Evolutionary conservation across 2,113 vertebrate species (phyloP).

Genomic region (Trematocara marginatum): DNA sequence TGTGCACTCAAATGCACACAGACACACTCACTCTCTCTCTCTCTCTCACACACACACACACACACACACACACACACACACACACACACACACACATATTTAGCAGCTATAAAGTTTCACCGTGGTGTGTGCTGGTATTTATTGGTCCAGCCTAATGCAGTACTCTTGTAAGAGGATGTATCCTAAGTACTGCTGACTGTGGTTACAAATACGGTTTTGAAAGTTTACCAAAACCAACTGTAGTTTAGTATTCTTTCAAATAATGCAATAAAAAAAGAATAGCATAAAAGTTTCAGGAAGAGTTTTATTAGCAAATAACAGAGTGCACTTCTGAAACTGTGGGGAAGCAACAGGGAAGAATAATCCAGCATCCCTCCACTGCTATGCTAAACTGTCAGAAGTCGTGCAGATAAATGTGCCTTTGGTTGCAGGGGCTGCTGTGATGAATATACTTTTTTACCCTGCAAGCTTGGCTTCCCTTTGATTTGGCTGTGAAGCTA

Average conservation of each 20-base stretch:
- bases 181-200: constrained; percentile 22
- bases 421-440: background rate
- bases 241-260: background rate
- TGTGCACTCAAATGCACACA: constrained; percentile 10
- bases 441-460: background rate
- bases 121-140: constrained; percentile 34
- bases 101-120: constrained; percentile 5
- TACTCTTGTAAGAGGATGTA: constrained; percentile 32
- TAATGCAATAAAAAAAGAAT: background rate
- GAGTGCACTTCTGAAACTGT: background rate
- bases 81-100: background rate
- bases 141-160: constrained; percentile 6
- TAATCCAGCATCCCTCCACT: background rate
- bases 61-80: background rate
- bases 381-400: background rate
- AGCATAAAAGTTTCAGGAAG: background rate
- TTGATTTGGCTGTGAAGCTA: background rate
- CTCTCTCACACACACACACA: background rate
- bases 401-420: background rate
- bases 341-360: background rate
- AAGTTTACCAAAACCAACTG: background rate
- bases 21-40: background rate
- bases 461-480: background rate
- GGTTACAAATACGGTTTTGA: background rate
- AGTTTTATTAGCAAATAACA: background rate